phyloP scores from a whole-genome alignment of 2,797 vertebrate genomes.

The Brotula barbata region DNA sequence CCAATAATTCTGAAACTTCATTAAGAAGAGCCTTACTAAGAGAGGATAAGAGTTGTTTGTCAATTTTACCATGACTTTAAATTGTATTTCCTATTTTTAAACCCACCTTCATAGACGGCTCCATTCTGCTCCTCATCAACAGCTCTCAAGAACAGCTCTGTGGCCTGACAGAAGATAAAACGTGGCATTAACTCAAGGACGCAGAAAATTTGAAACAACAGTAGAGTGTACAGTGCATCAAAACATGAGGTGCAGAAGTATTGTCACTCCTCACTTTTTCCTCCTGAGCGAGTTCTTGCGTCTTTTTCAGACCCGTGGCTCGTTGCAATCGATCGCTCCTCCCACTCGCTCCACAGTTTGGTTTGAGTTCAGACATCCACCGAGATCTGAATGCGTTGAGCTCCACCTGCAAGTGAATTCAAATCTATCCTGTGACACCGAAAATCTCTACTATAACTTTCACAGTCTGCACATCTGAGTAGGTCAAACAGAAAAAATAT shows the following conservation, averaged over 20 bases:
- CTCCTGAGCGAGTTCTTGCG: constrained; percentile 87
- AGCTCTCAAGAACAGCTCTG: constrained; percentile 94
- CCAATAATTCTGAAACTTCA: no score
- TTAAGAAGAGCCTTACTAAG: no score
- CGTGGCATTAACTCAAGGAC: constrained; percentile 23
- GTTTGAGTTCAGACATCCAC: constrained; percentile 97
- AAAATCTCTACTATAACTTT: no score
- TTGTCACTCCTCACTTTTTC: constrained; percentile 83
- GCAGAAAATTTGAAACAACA: no score
- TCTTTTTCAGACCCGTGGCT: constrained; percentile 81
- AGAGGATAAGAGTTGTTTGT: no score
- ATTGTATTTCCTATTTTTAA: no score
- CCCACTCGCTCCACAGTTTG: constrained; percentile 76
- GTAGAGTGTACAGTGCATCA: background rate
- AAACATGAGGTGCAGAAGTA: background rate
- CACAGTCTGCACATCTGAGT: no score
- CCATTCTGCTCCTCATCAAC: constrained; percentile 96
- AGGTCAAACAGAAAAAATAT: no score
- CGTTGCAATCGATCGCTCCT: constrained; percentile 68
- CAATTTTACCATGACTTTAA: no score
- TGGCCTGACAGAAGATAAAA: constrained; percentile 81
- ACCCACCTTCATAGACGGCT: constrained; percentile 94
- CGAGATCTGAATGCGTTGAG: constrained; percentile 93
- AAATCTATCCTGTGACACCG: background rate
- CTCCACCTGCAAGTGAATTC: constrained; percentile 78